A percentile compares a stretch with the other conserved stretches of the same genome.
phyloP scores from a whole-genome alignment of 1,140 invertebrate species.

The Cotesia chilonis region DNA sequence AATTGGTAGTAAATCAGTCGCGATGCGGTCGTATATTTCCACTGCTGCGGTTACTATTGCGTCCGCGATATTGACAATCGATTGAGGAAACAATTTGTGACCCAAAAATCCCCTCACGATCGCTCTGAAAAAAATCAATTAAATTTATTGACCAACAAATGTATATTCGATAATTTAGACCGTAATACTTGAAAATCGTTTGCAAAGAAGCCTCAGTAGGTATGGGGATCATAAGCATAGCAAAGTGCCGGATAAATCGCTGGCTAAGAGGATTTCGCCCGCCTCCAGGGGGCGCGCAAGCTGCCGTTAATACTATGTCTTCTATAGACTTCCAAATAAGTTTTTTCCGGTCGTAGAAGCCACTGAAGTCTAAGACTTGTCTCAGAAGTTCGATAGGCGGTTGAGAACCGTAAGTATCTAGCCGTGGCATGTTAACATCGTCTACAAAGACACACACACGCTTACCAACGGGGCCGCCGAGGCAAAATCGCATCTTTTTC shows the following conservation, averaged over 20 bases:
- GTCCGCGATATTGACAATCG: conserved; percentile 75
- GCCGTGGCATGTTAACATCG: conserved; percentile 90
- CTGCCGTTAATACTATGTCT: conserved; percentile 82
- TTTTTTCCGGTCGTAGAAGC: conserved; percentile 86
- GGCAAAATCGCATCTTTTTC: conserved; percentile 79
- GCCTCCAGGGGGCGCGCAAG: conserved; percentile 89
- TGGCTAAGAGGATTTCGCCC: conserved; percentile 85
- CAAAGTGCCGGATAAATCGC: conserved; percentile 87
- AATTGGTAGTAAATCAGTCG: conserved; percentile 81
- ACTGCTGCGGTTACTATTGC: conserved; percentile 81
- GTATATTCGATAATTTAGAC: too few relatives aligned
- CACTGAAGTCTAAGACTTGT: conserved; percentile 83
- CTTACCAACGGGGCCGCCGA: conserved; percentile 87
- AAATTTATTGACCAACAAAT: too few relatives aligned
- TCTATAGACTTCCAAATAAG: conserved; percentile 87
- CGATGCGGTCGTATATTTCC: conserved; percentile 81
- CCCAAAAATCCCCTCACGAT: conserved; percentile 79
- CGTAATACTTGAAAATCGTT: conserved; percentile 77
- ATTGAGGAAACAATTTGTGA: conserved; percentile 73
- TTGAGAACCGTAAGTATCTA: conserved; percentile 87
- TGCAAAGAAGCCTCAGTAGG: conserved; percentile 79
- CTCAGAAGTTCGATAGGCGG: conserved; percentile 88
- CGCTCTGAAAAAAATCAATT: conserved; percentile 53
- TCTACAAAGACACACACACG: conserved; percentile 88
- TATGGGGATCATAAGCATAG: conserved; percentile 77